Evolutionary conservation across 1,140 invertebrate genomes (phyloP), one percentile per base, ranked within the genome.

Genomic region (Armadillidium nasatum): DNA sequence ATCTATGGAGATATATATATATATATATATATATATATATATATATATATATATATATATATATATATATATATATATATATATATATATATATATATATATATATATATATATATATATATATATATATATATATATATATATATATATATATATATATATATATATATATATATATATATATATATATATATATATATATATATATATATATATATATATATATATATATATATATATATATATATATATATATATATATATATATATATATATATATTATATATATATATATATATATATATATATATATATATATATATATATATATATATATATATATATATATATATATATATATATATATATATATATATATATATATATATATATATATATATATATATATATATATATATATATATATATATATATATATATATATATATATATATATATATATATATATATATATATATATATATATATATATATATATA

Each of bases 1-100:
- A 60, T 60, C 50, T 60, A 60, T 60, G 11, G 19, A 54, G 46
- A 10, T 46, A 21, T n/a, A 44, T 43, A 44, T 22, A 54, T 71
- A 44, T 71, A 44, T 71, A 44, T 71, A 44, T 71, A 44, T 71
- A 44, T 43, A 44, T 43, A 11, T n/a, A 44, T 43, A 44, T 43
- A 44, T 71, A 44, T 71, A 44, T 71, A 44, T 71, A 11, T 71
- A 71, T 71, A 71, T 71, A 71, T 71, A 71, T 71, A 43, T 23
- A 71, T 43, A 71, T 23, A 71, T 71, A 71, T 43, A 71, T 71
- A 11, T 22, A 71, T 71, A 71, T 71, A 71, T 71, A 10, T 43
- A 13, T 71, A 1, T 71, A 23, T 71, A 23, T 71, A 23, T 23
- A 23, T 71, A 23, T 71, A 23, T 71, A 23, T 71, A 23, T 71